Conservation (phyloP, 2,797 vertebrate genomes). For the Furcifer pardalis region DNA sequence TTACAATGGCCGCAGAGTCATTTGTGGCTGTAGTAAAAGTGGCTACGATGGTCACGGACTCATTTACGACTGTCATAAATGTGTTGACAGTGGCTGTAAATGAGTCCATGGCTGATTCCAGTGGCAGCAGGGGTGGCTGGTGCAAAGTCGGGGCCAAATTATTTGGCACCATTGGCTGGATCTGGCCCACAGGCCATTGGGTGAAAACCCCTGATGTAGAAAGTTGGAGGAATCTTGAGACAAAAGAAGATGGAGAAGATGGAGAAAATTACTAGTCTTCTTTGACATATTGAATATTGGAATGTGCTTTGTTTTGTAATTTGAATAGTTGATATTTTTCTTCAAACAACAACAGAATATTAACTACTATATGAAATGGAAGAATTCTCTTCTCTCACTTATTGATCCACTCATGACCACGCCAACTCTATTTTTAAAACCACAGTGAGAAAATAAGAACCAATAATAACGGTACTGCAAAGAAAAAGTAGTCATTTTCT, state of each 20-base stretch:
- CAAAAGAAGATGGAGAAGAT: background rate
- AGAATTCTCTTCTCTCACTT: background rate
- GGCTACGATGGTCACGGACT: no score
- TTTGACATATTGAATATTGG: background rate
- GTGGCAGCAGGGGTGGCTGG: no score
- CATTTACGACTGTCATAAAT: no score
- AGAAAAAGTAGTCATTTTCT: background rate
- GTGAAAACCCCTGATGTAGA: background rate
- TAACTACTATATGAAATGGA: background rate
- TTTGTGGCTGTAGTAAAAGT: no score
- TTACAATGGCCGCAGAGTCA: no score
- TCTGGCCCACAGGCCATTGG: no score
- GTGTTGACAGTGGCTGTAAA: no score
- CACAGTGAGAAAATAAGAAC: background rate
- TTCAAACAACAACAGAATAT: background rate
- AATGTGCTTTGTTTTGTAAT: background rate
- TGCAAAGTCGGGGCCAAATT: no score
- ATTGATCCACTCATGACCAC: background rate
- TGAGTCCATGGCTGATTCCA: no score
- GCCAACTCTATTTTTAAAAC: background rate
- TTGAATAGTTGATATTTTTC: no score
- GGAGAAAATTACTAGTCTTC: background rate
- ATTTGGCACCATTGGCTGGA: no score
- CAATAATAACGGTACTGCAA: background rate
- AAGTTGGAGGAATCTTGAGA: background rate